Evolutionary conservation across 2,113 vertebrate species (phyloP).

Genomic region (Lanius collurio): DNA sequence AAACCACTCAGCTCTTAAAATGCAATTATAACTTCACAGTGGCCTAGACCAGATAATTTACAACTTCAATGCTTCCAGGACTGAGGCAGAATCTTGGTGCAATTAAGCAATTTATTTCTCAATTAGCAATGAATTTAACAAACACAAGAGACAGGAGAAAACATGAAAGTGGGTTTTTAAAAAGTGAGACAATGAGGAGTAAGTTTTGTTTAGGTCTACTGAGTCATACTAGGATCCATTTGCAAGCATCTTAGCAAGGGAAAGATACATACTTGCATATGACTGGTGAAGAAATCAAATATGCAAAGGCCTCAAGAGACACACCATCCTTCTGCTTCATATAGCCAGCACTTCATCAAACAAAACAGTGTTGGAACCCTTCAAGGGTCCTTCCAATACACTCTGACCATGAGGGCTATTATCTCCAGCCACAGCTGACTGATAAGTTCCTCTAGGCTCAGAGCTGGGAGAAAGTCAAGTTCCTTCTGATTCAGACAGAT

Average conservation of each 20-base stretch:
- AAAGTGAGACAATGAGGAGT: neutral
- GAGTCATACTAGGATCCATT: neutral
- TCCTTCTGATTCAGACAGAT: neutral
- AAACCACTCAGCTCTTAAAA: constrained; percentile 59
- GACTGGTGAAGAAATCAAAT: neutral
- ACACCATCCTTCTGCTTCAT: neutral
- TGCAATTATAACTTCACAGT: constrained; percentile 60
- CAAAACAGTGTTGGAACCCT: neutral
- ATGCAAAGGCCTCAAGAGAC: neutral
- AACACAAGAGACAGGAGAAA: neutral
- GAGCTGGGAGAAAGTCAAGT: neutral
- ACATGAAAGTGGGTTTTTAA: neutral
- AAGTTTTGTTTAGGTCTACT: neutral
- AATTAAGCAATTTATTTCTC: neutral
- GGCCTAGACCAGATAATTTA: constrained; percentile 26
- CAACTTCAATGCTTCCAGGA: neutral
- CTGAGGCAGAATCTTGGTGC: neutral
- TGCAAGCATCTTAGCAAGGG: neutral
- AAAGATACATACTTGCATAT: neutral
- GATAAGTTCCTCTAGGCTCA: neutral
- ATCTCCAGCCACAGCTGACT: neutral
- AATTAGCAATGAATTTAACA: constrained; percentile 4
- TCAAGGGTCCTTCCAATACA: neutral
- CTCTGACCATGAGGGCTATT: neutral
- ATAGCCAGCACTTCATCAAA: neutral